These are phyloP conservation scores for Eupithecia vulgata DNA, from an alignment of 2,888 invertebrate genomes.

Conservation along the genomic window DNA sequence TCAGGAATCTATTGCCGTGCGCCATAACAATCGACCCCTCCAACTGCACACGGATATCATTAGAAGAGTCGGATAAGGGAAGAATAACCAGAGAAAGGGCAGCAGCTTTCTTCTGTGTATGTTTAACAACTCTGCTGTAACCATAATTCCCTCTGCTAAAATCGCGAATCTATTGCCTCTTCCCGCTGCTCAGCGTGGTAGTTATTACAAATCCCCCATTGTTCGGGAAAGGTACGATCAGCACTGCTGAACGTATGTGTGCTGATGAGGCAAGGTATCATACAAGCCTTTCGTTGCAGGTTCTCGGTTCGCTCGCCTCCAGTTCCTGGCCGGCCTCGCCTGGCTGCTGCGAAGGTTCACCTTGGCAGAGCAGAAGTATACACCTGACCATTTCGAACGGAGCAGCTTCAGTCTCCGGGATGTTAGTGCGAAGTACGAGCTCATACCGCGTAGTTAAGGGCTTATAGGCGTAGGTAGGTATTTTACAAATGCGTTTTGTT, in stretches of 20 bases:
- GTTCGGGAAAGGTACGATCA: background rate
- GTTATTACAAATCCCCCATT: background rate
- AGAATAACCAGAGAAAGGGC: background rate
- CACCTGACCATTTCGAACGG: slow-evolving; percentile 51
- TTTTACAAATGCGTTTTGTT: background rate
- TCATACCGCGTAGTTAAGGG: slow-evolving; percentile 47
- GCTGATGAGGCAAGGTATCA: background rate
- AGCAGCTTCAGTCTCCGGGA: slow-evolving; percentile 59
- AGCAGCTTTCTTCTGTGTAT: background rate
- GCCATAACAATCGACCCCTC: too few relatives aligned
- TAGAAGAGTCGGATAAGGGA: background rate
- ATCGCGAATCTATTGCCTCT: too few relatives aligned
- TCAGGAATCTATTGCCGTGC: too few relatives aligned
- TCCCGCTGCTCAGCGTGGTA: background rate
- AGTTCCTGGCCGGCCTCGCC: slow-evolving; percentile 56
- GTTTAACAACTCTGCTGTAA: background rate
- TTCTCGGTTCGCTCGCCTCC: slow-evolving; percentile 58
- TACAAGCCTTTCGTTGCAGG: background rate
- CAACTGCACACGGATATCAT: background rate
- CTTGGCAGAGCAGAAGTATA: slow-evolving; percentile 49
- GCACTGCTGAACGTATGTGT: background rate
- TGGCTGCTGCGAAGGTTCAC: slow-evolving; percentile 58
- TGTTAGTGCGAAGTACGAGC: slow-evolving; percentile 46
- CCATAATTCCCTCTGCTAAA: background rate
- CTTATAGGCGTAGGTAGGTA: background rate